phyloP scores from a whole-genome alignment of 2,113 vertebrate species.

The Delphinus delphis region DNA sequence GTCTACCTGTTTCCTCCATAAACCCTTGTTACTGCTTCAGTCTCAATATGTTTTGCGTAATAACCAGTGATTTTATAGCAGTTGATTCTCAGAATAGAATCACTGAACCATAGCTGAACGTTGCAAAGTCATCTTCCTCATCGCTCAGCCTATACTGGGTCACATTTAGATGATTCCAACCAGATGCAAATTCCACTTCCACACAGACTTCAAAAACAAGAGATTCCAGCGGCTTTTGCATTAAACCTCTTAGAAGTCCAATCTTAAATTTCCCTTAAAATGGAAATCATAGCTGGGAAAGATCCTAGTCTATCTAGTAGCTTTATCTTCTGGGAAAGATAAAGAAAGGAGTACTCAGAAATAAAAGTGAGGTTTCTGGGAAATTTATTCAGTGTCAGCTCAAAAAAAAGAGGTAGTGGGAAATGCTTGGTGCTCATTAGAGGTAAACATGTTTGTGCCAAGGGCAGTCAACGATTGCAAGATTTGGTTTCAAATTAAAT shows the following conservation, averaged over 20 bases:
- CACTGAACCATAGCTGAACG: background rate
- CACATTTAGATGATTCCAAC: background rate
- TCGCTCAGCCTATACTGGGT: background rate
- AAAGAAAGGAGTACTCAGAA: conserved; percentile 33
- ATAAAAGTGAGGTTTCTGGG: conserved; percentile 48
- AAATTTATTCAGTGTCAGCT: conserved; percentile 57
- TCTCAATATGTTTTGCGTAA: background rate
- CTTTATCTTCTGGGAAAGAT: conserved; percentile 50
- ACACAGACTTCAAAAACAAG: background rate
- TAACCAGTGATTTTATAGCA: background rate
- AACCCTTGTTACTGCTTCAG: background rate
- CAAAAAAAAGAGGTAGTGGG: conserved; percentile 78
- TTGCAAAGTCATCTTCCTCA: conserved; percentile 31
- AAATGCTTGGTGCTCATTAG: conserved; percentile 61
- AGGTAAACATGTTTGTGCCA: conserved; percentile 77
- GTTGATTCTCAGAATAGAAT: conserved; percentile 42
- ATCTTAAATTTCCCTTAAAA: background rate
- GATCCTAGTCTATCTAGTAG: background rate
- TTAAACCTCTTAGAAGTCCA: background rate
- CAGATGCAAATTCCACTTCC: conserved; percentile 11
- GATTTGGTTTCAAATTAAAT: conserved; percentile 35
- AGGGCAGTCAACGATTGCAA: conserved; percentile 69
- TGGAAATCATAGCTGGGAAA: background rate
- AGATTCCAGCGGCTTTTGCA: background rate
- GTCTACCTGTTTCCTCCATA: background rate